Base-by-base conservation (phyloP, 2,113 vertebrate species). In the Chaetodon trifascialis region DNA sequence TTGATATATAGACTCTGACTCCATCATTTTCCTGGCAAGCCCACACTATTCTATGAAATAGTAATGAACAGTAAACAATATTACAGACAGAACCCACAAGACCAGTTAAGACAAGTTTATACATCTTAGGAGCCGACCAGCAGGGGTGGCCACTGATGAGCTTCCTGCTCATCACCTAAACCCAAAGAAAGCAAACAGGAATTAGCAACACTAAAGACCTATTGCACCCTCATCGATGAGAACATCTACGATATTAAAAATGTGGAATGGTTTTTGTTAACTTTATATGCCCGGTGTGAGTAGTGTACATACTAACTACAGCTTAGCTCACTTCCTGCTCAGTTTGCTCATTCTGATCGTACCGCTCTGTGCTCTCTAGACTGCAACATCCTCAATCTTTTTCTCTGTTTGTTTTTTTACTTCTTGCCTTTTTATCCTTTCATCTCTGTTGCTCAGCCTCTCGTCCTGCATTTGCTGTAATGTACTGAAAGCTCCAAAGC, bases 401-500 rank as follows among this genome's bases (percentile, higher is more conserved):
- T 79, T 70, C 17, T 17, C 2, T 23, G 10, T 40, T 54, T n/a
- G 1, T 25, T 64, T 10, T 36, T 38, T 5, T 4, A 36, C 4
- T 4, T 7, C 1, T 12, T 12, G 0, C 10, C 8, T 10, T 23
- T 59, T 56, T 67, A 84, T 71, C 66, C 69, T 79, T 76, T 80
- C 74, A 88, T 86, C 62, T 77, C 38, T 59, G 15, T 51, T 72
- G 55, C 52, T 77, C 74, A 63, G 40, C 55, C 62, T 69, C 36
- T 66, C 9, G 15, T 73, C 19, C 66, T 51, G 52, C 40, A 71
- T 73, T 64, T 52, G 8, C 67, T 59, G 14, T 79, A 71, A 80
- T 83, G 65, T 74, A 88, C 68, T 82, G 47, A 82, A 86, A 86
- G 62, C 63, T 76, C 63, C 47, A 74, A 76, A 87, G 82, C 82